phyloP scores from a whole-genome alignment of 1,140 invertebrate species.

The Drosophila rufa region DNA sequence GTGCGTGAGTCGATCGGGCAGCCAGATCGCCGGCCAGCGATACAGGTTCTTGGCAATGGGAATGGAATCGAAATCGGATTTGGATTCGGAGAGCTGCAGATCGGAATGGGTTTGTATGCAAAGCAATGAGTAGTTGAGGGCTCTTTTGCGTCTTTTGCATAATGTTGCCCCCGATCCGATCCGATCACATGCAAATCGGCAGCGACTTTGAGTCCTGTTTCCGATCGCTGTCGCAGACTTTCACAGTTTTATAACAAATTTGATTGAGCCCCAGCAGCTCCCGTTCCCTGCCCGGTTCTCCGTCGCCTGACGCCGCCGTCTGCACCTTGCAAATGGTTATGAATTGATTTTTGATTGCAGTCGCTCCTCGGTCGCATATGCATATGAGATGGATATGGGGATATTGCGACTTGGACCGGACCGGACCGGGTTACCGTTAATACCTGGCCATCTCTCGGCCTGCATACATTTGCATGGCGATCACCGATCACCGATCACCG shows the following conservation, averaged over 20 bases:
- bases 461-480: conserved; percentile 47
- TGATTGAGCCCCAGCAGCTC: conserved; percentile 69
- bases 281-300: background rate
- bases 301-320: conserved; percentile 51
- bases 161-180: conserved; percentile 40
- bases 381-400: conserved; percentile 52
- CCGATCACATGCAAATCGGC: conserved; percentile 69
- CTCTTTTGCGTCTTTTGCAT: conserved; percentile 56
- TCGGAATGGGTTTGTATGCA: conserved; percentile 64
- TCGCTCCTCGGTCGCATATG: conserved; percentile 35
- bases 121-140: conserved; percentile 14
- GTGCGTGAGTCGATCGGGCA: conserved; percentile 57
- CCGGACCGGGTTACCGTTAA: conserved; percentile 49
- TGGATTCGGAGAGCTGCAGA: conserved; percentile 3
- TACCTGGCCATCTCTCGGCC: conserved; percentile 8
- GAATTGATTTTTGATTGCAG: conserved; percentile 84
- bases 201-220: conserved; percentile 79
- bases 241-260: conserved; percentile 84
- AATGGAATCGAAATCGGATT: background rate
- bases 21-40: conserved; percentile 64
- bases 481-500: conserved; percentile 8
- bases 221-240: conserved; percentile 79
- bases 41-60: conserved; percentile 31
- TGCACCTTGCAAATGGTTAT: conserved; percentile 84
- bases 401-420: background rate